Evolutionary conservation across 2,113 vertebrate species (phyloP).

Genomic region (Cyanistes caeruleus): DNA sequence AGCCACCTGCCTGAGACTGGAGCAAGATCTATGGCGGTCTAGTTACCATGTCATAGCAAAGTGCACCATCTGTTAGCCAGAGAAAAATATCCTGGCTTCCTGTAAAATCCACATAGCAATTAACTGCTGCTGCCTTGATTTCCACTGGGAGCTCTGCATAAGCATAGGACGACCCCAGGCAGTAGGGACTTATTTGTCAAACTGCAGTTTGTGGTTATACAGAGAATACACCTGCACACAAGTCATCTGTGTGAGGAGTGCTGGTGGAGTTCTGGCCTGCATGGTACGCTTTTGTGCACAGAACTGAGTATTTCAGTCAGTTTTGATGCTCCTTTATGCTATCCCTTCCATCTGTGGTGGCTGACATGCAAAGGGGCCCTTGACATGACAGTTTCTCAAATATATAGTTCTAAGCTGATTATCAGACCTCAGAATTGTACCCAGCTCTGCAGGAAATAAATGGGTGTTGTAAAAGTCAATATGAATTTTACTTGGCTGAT

Average conservation of each 20-base stretch:
- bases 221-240: not conserved
- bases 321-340: not conserved
- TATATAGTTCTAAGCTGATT: not conserved
- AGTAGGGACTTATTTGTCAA: not conserved
- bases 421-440: not conserved
- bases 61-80: not conserved
- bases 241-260: not conserved
- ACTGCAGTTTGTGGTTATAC: not conserved
- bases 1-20: not conserved
- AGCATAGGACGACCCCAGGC: not conserved
- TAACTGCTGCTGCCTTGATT: conserved; percentile 32
- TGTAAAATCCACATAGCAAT: not conserved
- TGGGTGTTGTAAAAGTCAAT: not conserved
- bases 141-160: not conserved
- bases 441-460: not conserved
- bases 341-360: not conserved
- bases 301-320: not conserved
- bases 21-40: not conserved
- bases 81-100: not conserved
- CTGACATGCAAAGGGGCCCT: not conserved
- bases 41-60: not conserved
- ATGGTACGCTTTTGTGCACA: not conserved
- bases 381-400: accelerated
- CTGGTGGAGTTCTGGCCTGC: not conserved
- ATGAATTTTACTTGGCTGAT: not conserved